A percentile compares a stretch with the other conserved stretches of the same genome.
Conservation (phyloP, 2,888 invertebrate genomes). For the Alsophila aescularia region DNA sequence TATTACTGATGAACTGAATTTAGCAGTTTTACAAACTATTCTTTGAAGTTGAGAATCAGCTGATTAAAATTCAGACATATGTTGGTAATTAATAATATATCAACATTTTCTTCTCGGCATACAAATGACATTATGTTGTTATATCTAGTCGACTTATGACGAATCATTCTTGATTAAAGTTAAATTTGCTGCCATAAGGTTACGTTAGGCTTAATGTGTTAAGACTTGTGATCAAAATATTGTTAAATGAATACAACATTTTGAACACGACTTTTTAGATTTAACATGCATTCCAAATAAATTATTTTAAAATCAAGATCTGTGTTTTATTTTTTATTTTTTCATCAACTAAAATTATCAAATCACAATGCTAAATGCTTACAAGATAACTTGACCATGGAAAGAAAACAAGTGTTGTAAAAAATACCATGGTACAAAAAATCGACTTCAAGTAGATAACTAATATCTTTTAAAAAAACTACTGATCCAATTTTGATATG, state of each 20-base stretch:
- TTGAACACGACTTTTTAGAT: slow-evolving; percentile 70
- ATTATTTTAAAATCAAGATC: slow-evolving; percentile 44
- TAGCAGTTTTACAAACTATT: too few species aligned
- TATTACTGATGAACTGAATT: too few species aligned
- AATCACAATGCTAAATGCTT: too few species aligned
- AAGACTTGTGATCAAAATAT: slow-evolving; percentile 76
- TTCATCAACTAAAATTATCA: too few species aligned
- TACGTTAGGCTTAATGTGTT: slow-evolving; percentile 11
- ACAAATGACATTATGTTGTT: slow-evolving; percentile 2
- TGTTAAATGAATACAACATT: slow-evolving; percentile 62
- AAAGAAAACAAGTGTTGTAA: too few species aligned
- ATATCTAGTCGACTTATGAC: slow-evolving; percentile 37
- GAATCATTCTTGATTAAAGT: slow-evolving; percentile 36
- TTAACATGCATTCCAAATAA: slow-evolving; percentile 46
- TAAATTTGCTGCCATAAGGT: slow-evolving; percentile 65
- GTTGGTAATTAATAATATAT: not conserved
- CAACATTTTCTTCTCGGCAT: not conserved
- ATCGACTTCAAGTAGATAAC: too few species aligned
- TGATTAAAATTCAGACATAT: not conserved
- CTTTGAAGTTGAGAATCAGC: not conserved
- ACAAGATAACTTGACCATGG: too few species aligned
- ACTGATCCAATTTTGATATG: too few species aligned
- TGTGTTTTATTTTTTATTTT: slow-evolving; percentile 8
- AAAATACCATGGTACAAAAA: too few species aligned
- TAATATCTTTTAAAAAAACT: too few species aligned